A percentile compares a stretch with the other conserved stretches of the same genome.
These are phyloP conservation scores for Dermatemys mawii DNA, from an alignment of 2,113 vertebrate species.

Conservation along the genomic window DNA sequence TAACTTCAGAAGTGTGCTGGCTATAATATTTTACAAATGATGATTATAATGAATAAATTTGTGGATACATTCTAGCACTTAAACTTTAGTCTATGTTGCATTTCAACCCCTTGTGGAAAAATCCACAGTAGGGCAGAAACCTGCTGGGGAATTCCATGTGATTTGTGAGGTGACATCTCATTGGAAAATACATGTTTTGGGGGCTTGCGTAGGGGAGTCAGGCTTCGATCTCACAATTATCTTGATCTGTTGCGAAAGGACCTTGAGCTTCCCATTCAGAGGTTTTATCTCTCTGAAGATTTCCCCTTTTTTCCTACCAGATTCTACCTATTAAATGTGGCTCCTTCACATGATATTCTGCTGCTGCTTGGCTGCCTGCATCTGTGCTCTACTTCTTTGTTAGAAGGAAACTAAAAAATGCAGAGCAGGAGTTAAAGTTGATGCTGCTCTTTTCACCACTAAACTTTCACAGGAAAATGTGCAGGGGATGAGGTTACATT, in stretches of 20 bases:
- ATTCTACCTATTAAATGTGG: not conserved
- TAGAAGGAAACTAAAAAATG: not conserved
- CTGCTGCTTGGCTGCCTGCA: not conserved
- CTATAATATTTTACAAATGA: not conserved
- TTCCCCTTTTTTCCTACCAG: not conserved
- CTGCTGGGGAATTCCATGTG: not conserved
- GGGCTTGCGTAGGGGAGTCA: not conserved
- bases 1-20: not conserved
- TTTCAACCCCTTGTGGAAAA: not conserved
- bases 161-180: not conserved
- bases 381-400: not conserved
- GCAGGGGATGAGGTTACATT: not conserved
- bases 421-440: not conserved
- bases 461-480: not conserved
- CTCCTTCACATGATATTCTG: not conserved
- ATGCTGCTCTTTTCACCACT: no score
- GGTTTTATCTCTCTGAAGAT: not conserved
- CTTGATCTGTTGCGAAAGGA: not conserved
- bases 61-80: accelerated
- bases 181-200: not conserved
- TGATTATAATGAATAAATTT: not conserved
- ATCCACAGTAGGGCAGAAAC: not conserved
- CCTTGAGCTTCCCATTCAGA: not conserved
- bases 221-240: not conserved
- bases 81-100: not conserved